Percentiles rank a stretch among this genome's conserved stretches.
These are phyloP conservation scores for Paracanthobrama guichenoti DNA, from an alignment of 2,113 vertebrate species.

Conservation along the genomic window DNA sequence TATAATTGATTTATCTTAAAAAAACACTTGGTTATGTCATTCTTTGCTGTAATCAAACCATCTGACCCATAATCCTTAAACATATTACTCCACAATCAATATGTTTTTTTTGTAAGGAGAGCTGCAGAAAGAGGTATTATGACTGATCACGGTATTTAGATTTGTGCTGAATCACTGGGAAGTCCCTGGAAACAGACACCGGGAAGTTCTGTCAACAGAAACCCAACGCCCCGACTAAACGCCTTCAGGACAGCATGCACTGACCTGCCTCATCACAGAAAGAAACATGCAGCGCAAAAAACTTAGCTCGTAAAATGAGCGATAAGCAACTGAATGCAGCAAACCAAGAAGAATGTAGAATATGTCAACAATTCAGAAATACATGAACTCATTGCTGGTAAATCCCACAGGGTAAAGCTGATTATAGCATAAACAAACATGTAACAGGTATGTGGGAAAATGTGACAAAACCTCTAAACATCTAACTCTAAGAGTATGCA, in stretches of 20 bases:
- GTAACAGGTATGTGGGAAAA: not conserved
- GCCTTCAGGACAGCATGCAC: not conserved
- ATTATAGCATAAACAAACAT: not conserved
- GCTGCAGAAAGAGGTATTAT: not conserved
- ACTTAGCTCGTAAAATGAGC: no score
- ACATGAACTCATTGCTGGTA: not conserved
- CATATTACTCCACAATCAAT: not conserved
- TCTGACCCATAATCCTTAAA: not conserved
- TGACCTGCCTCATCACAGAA: not conserved
- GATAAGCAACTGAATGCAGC: not conserved
- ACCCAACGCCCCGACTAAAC: not conserved
- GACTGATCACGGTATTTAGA: not conserved
- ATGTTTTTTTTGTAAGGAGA: constrained; percentile 3
- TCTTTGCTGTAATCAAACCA: constrained; percentile 1
- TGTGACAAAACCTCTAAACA: not conserved
- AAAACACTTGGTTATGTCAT: constrained; percentile 10
- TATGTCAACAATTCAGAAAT: not conserved
- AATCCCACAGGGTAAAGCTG: not conserved
- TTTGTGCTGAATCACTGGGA: constrained; percentile 39
- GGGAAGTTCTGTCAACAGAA: constrained; percentile 23
- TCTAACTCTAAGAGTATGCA: not conserved
- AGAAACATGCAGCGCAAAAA: not conserved
- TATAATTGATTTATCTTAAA: constrained; percentile 37
- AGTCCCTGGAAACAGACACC: constrained; percentile 17
- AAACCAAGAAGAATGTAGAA: not conserved